phyloP scores from a whole-genome alignment of 2,888 invertebrate genomes.

The Drosophila leonis region DNA sequence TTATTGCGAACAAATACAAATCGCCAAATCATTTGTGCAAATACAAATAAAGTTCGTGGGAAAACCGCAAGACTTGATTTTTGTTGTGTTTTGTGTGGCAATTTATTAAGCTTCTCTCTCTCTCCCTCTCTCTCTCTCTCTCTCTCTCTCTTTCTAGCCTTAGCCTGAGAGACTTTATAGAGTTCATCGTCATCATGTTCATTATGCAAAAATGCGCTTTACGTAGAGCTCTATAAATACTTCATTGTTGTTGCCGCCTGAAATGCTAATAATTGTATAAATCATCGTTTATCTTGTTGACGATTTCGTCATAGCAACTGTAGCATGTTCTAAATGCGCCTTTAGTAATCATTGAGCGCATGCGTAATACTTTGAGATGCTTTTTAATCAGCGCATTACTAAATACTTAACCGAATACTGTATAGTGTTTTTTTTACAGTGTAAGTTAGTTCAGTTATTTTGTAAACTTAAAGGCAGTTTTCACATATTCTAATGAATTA shows the following conservation, averaged over 20 bases:
- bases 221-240: slow-evolving; percentile 34
- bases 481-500: too few species aligned
- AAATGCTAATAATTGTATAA: slow-evolving; percentile 34
- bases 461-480: too few species aligned
- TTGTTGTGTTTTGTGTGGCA: slow-evolving; percentile 32
- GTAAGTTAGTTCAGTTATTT: neutral
- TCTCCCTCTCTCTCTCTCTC: neutral
- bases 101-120: slow-evolving; percentile 28
- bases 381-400: neutral
- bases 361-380: slow-evolving; percentile 16
- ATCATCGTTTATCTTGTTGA: slow-evolving; percentile 46
- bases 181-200: slow-evolving; percentile 28
- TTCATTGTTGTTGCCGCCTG: slow-evolving; percentile 10
- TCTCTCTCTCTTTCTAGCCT: neutral
- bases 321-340: slow-evolving; percentile 54
- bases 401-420: neutral
- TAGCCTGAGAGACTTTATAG: slow-evolving; percentile 10
- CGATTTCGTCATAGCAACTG: slow-evolving; percentile 27
- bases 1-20: slow-evolving; percentile 28
- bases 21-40: slow-evolving; percentile 56
- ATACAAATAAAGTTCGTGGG: slow-evolving; percentile 57
- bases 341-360: slow-evolving; percentile 18
- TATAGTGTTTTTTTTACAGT: neutral
- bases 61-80: slow-evolving; percentile 48
- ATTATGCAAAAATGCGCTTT: slow-evolving; percentile 54